Percentiles rank a stretch among this genome's conserved stretches.
Conservation (phyloP, 2,797 vertebrate species). For the Anguilla marmorata region DNA sequence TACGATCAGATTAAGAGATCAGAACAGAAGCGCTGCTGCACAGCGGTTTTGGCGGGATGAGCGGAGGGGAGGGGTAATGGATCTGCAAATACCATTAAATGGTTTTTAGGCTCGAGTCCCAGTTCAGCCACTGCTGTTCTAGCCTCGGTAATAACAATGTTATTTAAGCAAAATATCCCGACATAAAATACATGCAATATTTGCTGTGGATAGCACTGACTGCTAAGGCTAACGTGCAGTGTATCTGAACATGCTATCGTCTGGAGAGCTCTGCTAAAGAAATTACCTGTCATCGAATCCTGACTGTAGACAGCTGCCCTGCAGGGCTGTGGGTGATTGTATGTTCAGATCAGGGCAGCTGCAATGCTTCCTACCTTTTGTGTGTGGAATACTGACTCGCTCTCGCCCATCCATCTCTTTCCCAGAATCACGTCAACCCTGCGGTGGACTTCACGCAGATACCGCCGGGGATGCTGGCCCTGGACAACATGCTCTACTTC, state of each 20-base stretch:
- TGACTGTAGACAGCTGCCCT: not conserved
- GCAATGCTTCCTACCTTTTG: not conserved
- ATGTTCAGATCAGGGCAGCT: not conserved
- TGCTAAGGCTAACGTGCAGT: not conserved
- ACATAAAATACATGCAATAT: not conserved
- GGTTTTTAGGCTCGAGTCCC: constrained; percentile 1
- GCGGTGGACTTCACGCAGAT: constrained; percentile 98
- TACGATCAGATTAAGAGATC: constrained; percentile 10
- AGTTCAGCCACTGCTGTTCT: not conserved
- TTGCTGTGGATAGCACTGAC: not conserved
- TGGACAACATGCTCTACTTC: constrained; percentile 98
- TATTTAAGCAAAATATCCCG: not conserved
- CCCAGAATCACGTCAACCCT: constrained; percentile 97
- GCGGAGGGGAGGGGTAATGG: not conserved
- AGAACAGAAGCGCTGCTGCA: not conserved
- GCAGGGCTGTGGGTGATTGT: not conserved
- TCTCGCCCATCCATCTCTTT: constrained; percentile 5
- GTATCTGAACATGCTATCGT: not conserved
- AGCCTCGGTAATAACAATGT: not conserved
- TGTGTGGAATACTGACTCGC: not conserved
- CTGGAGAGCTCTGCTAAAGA: not conserved
- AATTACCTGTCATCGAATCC: not conserved
- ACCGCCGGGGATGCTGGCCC: constrained; percentile 95
- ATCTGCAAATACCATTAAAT: not conserved
- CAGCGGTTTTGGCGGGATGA: not conserved